Conservation (phyloP, 2,797 vertebrate species). For the Urocyon cinereoargenteus region DNA sequence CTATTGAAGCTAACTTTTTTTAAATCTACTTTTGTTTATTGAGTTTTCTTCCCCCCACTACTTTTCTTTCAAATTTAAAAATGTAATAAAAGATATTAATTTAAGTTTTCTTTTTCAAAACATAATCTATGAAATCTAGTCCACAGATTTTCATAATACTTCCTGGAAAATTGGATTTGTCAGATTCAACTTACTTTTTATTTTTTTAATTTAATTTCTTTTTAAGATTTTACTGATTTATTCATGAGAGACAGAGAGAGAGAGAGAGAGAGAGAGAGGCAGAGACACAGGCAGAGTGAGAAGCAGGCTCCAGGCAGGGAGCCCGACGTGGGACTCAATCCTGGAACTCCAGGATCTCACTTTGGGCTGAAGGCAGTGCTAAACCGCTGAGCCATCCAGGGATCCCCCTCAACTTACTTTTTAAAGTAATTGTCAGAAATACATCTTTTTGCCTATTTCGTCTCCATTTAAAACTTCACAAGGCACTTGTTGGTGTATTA, state of each 20-base stretch:
- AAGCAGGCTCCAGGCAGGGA: no score
- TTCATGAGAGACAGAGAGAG: no score
- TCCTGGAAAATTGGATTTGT: conserved; percentile 21
- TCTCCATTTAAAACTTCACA: conserved; percentile 54
- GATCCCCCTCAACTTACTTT: not conserved
- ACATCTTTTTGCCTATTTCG: conserved; percentile 38
- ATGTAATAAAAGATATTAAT: conserved; percentile 30
- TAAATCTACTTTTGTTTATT: not conserved
- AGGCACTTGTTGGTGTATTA: conserved; percentile 66
- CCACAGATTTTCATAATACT: conserved; percentile 43
- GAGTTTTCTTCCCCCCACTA: not conserved
- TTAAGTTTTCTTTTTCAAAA: conserved; percentile 59
- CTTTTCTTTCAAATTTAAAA: conserved; percentile 54
- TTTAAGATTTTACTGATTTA: no score
- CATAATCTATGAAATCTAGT: conserved; percentile 44
- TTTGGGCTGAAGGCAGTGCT: no score
- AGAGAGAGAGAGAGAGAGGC: no score
- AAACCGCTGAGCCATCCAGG: no score
- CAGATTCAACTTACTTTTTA: conserved; percentile 33
- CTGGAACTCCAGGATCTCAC: no score
- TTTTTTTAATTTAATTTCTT: no score
- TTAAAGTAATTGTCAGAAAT: conserved; percentile 60
- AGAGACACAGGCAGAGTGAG: no score
- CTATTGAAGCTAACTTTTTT: not conserved
- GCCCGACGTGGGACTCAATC: no score